Conservation (phyloP, 2,113 vertebrate species). For the Anas platyrhynchos region DNA sequence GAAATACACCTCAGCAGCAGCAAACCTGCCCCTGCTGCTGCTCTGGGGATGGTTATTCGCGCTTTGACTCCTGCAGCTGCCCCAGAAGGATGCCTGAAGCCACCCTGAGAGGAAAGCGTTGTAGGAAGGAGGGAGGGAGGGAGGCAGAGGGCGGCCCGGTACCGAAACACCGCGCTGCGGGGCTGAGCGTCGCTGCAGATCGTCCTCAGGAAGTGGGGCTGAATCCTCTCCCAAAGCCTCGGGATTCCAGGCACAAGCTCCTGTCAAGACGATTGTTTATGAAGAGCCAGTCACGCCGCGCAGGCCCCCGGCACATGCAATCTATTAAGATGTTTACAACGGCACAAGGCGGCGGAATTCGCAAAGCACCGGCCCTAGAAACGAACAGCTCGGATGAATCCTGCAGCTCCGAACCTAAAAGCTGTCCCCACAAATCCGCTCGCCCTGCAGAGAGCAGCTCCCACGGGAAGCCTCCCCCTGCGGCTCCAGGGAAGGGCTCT, state of each 20-base stretch:
- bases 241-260: slow-evolving; percentile 5
- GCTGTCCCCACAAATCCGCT: background rate
- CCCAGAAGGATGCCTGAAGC: background rate
- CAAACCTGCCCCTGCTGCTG: background rate
- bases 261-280: background rate
- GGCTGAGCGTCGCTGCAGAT: background rate
- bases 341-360: background rate
- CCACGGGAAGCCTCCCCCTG: background rate
- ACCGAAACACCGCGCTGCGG: background rate
- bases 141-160: background rate
- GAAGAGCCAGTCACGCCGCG: background rate
- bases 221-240: background rate
- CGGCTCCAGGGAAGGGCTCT: background rate
- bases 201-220: slow-evolving; percentile 1
- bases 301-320: slow-evolving; percentile 23
- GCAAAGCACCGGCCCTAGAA: background rate
- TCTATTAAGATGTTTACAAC: slow-evolving; percentile 31
- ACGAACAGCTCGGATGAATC: background rate
- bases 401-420: background rate
- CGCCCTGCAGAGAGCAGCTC: background rate
- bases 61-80: background rate
- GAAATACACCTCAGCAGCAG: background rate
- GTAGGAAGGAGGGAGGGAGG: background rate
- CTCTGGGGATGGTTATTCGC: background rate
- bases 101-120: background rate